Base-by-base conservation (phyloP, 2,797 vertebrate species). In the Poeciliopsis gracilis region DNA sequence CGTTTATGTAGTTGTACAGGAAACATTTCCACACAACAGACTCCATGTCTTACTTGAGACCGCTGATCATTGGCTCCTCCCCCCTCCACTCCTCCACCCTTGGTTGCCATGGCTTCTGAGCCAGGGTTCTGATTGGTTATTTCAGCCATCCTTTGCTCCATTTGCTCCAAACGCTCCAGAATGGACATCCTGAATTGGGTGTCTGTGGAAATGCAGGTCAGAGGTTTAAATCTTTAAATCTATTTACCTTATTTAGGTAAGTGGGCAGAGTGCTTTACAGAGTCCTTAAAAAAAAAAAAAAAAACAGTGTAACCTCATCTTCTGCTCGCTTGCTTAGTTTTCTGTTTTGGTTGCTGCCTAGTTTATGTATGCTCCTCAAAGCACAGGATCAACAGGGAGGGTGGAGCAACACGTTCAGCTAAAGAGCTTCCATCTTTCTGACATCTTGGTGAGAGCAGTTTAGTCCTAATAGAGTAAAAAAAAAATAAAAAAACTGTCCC, bases 111-210 rank as follows among this genome's bases (percentile, higher is more conserved):
- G 85, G 92, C 92, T 90, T 95, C 95, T 38, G 95, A 94, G 96
- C 90, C 95, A 95, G 95, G 97, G 96, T 93, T 95, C 87, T 97
- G 95, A 89, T 97, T 97, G 3, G 97, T 97, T 97, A 99, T 99
- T 95, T 99, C 98, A 0, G 98, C 97, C 98, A 99, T 99, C 93
- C 98, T 96, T 95, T 98, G 96, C 89, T 99, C 98, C 98, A 99
- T 99, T 94, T 99, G 98, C 96, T 99, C 98, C 88, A 99, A 95
- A 25, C 98, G 96, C 89, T 99, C 98, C 94, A 99, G 93, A 95
- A 99, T 99, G 86, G 98, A 99, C 98, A 99, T 99, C 95, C 98
- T 98, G 97, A 99, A 99, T 91, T 99, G 98, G 94, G 99, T 99
- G 93, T 99, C 98, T 99, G 80, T 38, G 79, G 81, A 79, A 86